A percentile compares a stretch with the other conserved stretches of the same genome.
Conservation (phyloP, 1,140 invertebrate genomes). For the Caenorhabditis remanei region DNA sequence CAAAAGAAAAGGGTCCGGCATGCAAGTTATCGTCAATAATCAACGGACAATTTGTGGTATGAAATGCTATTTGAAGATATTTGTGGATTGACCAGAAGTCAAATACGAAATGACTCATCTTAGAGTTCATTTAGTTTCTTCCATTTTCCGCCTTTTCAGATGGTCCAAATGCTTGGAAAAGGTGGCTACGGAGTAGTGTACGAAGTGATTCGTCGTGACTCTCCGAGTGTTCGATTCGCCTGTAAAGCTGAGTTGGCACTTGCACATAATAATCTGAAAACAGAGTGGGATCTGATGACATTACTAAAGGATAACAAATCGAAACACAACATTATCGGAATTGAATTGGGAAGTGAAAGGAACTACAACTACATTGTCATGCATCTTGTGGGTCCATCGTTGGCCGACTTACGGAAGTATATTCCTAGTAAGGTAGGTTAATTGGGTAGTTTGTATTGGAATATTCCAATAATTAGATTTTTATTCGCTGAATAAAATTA, state of each 20-base stretch:
- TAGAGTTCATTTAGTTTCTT: not conserved
- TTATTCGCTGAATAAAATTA: not conserved
- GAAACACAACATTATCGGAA: conserved; percentile 46
- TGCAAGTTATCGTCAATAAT: conserved; percentile 40
- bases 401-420: conserved; percentile 57
- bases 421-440: conserved; percentile 35
- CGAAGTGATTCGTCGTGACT: conserved; percentile 17
- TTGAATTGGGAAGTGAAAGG: conserved; percentile 39
- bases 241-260: conserved; percentile 33
- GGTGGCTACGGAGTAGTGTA: conserved; percentile 58
- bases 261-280: conserved; percentile 43
- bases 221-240: conserved; percentile 17
- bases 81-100: no score
- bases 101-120: not conserved
- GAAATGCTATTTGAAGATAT: no score
- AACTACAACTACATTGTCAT: conserved; percentile 64
- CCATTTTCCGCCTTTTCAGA: not conserved
- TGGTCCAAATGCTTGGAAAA: conserved; percentile 51
- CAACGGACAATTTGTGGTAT: conserved; percentile 50
- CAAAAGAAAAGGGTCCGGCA: conserved; percentile 19
- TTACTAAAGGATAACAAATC: conserved; percentile 50
- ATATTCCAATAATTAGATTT: no score
- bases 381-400: conserved; percentile 63
- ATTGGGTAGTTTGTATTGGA: not conserved
- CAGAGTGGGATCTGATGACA: conserved; percentile 50